A percentile compares a stretch with the other conserved stretches of the same genome.
Evolutionary conservation across 2,797 vertebrate species (phyloP).

Genomic region (Scolopax rusticola): DNA sequence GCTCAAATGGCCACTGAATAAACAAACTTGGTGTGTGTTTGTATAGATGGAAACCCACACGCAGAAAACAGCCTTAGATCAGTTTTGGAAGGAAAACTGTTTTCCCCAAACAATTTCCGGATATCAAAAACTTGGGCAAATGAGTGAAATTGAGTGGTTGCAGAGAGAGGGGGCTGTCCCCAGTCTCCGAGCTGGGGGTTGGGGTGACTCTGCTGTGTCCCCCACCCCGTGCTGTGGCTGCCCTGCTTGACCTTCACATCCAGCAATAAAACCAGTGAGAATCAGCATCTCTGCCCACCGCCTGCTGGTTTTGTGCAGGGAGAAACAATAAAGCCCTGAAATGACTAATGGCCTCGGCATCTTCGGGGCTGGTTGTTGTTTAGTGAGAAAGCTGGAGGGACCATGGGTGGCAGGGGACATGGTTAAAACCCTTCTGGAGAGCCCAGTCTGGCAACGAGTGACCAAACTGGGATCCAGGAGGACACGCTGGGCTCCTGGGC

Average conservation of each 20-base stretch:
- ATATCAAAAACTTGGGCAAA: background rate
- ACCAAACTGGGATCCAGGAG: background rate
- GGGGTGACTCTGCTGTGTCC: background rate
- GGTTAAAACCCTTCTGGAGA: background rate
- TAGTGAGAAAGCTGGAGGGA: background rate
- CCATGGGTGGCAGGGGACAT: rapidly evolving
- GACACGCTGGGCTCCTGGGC: background rate
- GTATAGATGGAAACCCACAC: background rate
- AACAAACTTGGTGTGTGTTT: background rate
- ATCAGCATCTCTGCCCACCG: background rate
- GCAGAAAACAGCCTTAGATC: background rate
- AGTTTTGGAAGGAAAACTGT: background rate
- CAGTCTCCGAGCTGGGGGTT: rapidly evolving
- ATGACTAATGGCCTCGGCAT: background rate
- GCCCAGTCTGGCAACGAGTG: background rate
- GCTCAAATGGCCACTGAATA: background rate
- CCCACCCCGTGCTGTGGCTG: background rate
- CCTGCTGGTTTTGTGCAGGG: background rate
- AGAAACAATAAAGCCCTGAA: background rate
- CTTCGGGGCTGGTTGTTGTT: background rate
- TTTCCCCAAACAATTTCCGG: background rate
- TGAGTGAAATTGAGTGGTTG: background rate
- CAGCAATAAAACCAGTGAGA: background rate
- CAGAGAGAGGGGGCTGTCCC: background rate
- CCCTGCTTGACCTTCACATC: background rate